These are phyloP conservation scores for Tonatia bakeri DNA, from an alignment of 2,113 vertebrate genomes.

Conservation along the genomic window DNA sequence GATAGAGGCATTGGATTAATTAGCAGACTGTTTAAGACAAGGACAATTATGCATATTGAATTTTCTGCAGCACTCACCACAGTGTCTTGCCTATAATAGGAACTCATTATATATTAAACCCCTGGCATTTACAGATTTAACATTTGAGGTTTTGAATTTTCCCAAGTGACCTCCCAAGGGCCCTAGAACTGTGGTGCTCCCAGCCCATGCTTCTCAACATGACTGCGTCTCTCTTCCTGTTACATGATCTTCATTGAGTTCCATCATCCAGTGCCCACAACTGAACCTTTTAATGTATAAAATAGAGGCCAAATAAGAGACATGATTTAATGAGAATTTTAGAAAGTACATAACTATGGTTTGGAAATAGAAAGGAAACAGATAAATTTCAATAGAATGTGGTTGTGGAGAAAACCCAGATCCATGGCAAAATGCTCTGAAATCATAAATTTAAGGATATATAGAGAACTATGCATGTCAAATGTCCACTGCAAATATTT, in stretches of 20 bases:
- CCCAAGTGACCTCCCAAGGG: not conserved
- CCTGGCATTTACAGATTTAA: not conserved
- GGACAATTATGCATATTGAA: not conserved
- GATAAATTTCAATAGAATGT: not conserved
- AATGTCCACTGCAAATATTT: not conserved
- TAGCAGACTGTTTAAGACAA: constrained; percentile 9
- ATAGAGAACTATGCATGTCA: not conserved
- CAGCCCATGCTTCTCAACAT: not conserved
- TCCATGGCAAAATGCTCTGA: not conserved
- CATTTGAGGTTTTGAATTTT: constrained; percentile 36
- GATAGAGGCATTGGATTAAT: not conserved
- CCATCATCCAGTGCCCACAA: not conserved
- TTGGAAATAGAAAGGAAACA: not conserved
- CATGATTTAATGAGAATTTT: not conserved
- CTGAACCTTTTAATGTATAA: not conserved
- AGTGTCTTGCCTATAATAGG: not conserved
- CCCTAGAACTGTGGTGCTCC: not conserved
- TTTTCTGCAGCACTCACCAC: not conserved
- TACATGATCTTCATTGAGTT: not conserved
- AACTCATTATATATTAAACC: not conserved
- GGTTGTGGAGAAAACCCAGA: not conserved
- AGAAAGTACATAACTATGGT: not conserved
- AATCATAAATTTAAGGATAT: not conserved
- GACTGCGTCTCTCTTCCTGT: not conserved
- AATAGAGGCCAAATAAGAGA: not conserved